Conservation (phyloP, 2,113 vertebrate species). For the Leptobrachium ailaonicum region DNA sequence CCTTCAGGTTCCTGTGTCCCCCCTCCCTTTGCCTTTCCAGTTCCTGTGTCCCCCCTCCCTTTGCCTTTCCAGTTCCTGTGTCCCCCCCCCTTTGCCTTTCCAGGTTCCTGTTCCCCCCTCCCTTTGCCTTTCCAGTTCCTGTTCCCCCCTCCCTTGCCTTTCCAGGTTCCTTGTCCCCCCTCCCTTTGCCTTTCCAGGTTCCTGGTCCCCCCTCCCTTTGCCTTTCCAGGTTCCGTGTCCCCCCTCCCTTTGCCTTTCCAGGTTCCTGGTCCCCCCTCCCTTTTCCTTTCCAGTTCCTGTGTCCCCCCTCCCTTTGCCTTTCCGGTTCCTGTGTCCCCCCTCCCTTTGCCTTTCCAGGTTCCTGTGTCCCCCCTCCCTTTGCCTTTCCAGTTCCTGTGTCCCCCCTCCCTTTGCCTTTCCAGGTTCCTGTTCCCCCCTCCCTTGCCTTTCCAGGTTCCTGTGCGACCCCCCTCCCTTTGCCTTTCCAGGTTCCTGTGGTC, state of each 20-base stretch:
- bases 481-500: too few species aligned
- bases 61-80: neutral
- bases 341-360: too few species aligned
- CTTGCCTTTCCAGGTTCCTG: neutral
- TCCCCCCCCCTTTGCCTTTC: neutral
- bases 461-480: neutral
- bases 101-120: neutral
- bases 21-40: neutral
- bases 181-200: neutral
- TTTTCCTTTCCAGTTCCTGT: neutral
- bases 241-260: neutral
- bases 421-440: too few species aligned
- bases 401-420: too few species aligned
- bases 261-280: neutral
- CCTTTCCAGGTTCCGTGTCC: neutral
- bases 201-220: neutral
- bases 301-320: neutral
- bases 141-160: neutral
- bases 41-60: too few species aligned
- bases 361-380: neutral
- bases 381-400: neutral
- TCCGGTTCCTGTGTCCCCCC: neutral
- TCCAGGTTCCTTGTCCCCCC: neutral
- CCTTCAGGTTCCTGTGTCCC: neutral
- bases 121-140: neutral